Evolutionary conservation across 1,140 invertebrate genomes (phyloP), one percentile per base, ranked within the genome.

Genomic region (Steinernema khuongi): DNA sequence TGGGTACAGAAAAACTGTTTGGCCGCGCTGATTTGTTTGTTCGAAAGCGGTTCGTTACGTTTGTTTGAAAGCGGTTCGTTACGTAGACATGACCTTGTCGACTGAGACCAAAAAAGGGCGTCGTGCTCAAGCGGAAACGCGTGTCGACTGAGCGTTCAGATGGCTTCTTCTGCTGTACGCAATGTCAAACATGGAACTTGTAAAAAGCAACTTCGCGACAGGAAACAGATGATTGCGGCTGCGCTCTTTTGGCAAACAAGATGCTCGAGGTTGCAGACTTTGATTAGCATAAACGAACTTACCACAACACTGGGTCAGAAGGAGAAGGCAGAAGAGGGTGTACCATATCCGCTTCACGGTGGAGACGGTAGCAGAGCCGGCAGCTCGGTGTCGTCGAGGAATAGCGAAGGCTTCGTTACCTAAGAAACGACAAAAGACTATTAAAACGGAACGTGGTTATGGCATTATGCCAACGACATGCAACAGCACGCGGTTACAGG

Each of bases 41-140:
- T 11, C 50, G 50, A 60, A 60, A 60, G 50, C 50, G 50, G 50
- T 60, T n/a, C 22, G 50, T 60, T 60, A 60, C 50, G 50, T 22
- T 26, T 60, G 50, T 22, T 11, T 22, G 50, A 60, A 60, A 60
- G 50, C 50, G 50, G 50, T 60, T n/a, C 22, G 50, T 60, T 60
- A 60, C 50, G 50, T 22, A 7, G n/a, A n/a, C 14, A 7, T 60
- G 50, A 60, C 50, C 50, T 60, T 60, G 50, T 60, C 50, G 50
- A 60, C 50, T 60, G 14, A 7, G 22, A 22, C 11, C 14, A 60
- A 60, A 60, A 60, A 60, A 14, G 50, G 50, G 14, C 26, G 50
- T 22, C 50, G 4, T 60, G 14, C 50, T 17, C 50, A 7, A 60
- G 50, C 50, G 50, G 50, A 60, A 60, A 60, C 22, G 50, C 50